Evolutionary conservation across 2,113 vertebrate genomes (phyloP).

Genomic region (Triplophysa dalaica): DNA sequence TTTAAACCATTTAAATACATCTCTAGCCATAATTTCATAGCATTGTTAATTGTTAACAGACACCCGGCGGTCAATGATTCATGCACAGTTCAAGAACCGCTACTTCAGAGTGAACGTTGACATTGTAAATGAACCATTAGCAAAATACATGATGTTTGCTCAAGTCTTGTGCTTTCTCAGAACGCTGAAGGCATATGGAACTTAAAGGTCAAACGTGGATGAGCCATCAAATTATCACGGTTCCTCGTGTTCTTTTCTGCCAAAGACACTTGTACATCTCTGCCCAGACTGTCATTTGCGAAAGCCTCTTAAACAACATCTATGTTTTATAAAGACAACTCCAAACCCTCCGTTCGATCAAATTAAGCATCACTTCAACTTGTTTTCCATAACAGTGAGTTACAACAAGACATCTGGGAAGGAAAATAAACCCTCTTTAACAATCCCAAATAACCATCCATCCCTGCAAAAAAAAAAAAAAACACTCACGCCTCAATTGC

Average conservation of each 20-base stretch:
- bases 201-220: constrained; percentile 41
- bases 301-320: constrained; percentile 33
- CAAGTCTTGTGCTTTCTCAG: constrained; percentile 9
- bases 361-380: constrained; percentile 49
- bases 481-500: neutral
- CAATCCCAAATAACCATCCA: neutral
- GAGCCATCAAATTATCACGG: constrained; percentile 12
- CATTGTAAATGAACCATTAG: neutral
- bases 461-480: neutral
- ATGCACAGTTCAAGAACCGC: neutral
- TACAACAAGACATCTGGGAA: constrained; percentile 45
- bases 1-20: no score
- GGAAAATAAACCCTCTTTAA: constrained; percentile 25
- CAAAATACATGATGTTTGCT: constrained; percentile 20
- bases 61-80: neutral
- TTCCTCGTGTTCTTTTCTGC: neutral
- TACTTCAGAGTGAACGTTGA: neutral
- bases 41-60: neutral
- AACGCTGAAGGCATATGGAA: constrained; percentile 16
- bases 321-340: neutral
- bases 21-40: neutral
- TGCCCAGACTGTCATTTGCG: neutral
- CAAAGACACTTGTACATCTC: constrained; percentile 20
- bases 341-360: constrained; percentile 14
- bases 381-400: constrained; percentile 25